Conservation (phyloP, 2,113 vertebrate species). For the Dipodomys spectabilis region DNA sequence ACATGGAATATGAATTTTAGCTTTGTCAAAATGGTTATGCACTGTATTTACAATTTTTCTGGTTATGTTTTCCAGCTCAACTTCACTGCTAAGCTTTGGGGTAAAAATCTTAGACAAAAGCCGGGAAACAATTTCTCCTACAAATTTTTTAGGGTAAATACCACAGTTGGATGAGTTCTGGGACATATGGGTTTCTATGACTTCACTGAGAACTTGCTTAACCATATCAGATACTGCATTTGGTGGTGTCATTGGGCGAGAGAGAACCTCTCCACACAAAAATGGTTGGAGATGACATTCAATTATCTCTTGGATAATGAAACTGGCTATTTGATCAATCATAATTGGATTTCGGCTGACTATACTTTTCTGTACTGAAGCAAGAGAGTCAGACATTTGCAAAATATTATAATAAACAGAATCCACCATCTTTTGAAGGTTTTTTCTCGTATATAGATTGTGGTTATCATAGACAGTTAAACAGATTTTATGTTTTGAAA, state of each 20-base stretch:
- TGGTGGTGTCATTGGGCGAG: slow-evolving; percentile 9
- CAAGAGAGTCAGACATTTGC: slow-evolving; percentile 56
- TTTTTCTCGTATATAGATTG: slow-evolving; percentile 29
- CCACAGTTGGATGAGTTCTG: background rate
- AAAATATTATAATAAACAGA: slow-evolving; percentile 74
- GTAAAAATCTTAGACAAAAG: slow-evolving; percentile 74
- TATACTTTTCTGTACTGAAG: slow-evolving; percentile 69
- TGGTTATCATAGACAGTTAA: slow-evolving; percentile 69
- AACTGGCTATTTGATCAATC: slow-evolving; percentile 70
- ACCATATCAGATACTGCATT: slow-evolving; percentile 72
- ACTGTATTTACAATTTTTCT: slow-evolving; percentile 73
- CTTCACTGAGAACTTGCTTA: slow-evolving; percentile 69
- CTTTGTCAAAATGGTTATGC: slow-evolving; percentile 55
- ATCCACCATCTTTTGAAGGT: slow-evolving; percentile 73
- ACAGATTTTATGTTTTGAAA: slow-evolving; percentile 80
- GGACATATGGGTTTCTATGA: background rate
- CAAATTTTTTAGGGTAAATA: slow-evolving; percentile 33
- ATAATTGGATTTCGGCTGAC: slow-evolving; percentile 57
- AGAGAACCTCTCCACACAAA: slow-evolving; percentile 52
- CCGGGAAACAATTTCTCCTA: slow-evolving; percentile 65
- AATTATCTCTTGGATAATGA: slow-evolving; percentile 78
- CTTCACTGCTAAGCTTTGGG: slow-evolving; percentile 34
- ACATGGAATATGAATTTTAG: background rate
- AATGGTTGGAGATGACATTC: slow-evolving; percentile 79
- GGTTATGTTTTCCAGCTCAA: slow-evolving; percentile 69